Evolutionary conservation across 2,888 invertebrate species (phyloP), one percentile per base, ranked within the genome.

Genomic region (Pristionchus entomophagus): DNA sequence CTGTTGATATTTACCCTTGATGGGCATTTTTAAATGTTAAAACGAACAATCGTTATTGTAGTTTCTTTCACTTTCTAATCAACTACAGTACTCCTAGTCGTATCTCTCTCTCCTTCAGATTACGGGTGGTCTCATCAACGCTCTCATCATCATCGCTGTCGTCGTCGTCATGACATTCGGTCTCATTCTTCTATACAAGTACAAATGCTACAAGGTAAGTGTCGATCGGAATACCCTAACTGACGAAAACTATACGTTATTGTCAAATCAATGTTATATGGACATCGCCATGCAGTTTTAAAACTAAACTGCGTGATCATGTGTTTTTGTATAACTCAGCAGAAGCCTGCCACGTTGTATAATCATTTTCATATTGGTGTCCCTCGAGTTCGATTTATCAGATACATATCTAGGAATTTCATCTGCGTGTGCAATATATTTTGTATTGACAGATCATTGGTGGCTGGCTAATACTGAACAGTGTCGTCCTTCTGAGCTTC

Each of bases 401-500:
- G n/a, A n/a, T n/a, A n/a, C n/a, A n/a, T n/a, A n/a, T n/a, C n/a
- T n/a, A n/a, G n/a, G n/a, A n/a, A 32, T 14, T 22, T 29, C 29
- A 29, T 5, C n/a, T 12, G 6, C 17, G 14, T 5, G n/a, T 29
- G 65, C 14, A 65, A 22, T 3, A 78, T 22, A 14, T 17, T 45
- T 6, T n/a, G 4, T 29, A 35, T 65, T 81, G 56, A 65, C 92
- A 95, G 95, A 95, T 97, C 69, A 99, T 99, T 90, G 97, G 98
- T 94, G 98, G 97, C 19, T 99, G 99, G 99, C 95, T 99, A 86
- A 97, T 99, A 87, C 94, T 97, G 85, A 98, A 99, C 49, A 98
- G 98, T 2, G 95, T 99, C 84, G 96, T 99, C 96, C 95, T 99
- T 87, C 95, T 99, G 82, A 98, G 98, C 93, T 95, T 99, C 88